Evolutionary conservation across 2,888 invertebrate genomes (phyloP).

Genomic region (Sinotaia quadrata): DNA sequence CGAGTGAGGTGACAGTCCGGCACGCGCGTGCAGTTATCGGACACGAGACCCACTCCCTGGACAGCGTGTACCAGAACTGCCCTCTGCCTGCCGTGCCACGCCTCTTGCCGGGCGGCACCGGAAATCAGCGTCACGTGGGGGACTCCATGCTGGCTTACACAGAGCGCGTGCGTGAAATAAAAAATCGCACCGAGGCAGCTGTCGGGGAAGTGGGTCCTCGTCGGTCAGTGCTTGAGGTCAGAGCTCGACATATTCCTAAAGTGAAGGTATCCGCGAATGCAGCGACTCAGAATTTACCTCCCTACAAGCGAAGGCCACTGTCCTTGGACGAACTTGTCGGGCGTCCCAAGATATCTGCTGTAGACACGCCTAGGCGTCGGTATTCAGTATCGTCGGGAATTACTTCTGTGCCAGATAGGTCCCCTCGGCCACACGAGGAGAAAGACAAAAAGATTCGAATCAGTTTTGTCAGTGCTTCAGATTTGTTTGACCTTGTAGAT

Average conservation of each 20-base stretch:
- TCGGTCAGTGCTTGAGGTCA: conserved; percentile 4
- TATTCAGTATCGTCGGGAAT: neutral
- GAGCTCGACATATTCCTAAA: conserved; percentile 18
- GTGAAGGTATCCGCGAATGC: neutral
- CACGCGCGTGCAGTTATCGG: no score
- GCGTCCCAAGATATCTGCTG: neutral
- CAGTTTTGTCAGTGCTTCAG: conserved; percentile 55
- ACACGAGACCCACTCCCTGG: no score
- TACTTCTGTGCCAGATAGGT: neutral
- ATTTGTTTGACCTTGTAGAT: conserved; percentile 57
- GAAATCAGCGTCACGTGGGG: neutral
- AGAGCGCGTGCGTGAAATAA: conserved; percentile 28
- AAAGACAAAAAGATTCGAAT: conserved; percentile 42
- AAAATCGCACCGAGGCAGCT: neutral
- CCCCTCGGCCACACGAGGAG: neutral
- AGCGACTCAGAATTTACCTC: neutral
- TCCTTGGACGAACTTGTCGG: conserved; percentile 54
- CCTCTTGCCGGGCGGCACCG: neutral
- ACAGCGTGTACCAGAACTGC: conserved; percentile 7
- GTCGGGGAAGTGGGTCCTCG: neutral
- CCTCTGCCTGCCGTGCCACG: conserved; percentile 19
- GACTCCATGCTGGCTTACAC: conserved; percentile 33
- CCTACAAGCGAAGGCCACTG: conserved; percentile 42
- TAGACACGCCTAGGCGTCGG: neutral
- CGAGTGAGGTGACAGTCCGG: conserved; percentile 2